phyloP scores from a whole-genome alignment of 2,888 invertebrate species.

The Drosophila borealis region DNA sequence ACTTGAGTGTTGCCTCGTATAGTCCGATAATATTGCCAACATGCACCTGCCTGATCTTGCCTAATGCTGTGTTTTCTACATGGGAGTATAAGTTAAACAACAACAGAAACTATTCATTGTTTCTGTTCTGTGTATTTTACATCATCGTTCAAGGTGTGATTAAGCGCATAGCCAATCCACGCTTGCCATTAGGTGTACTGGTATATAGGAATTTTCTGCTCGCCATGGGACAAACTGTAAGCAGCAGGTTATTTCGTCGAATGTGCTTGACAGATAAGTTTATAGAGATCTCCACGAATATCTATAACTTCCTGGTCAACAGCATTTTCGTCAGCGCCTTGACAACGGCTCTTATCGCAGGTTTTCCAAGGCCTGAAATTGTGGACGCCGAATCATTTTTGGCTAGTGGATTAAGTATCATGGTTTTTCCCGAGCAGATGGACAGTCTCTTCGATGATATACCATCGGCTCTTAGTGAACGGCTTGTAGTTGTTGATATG shows the following conservation, averaged over 20 bases:
- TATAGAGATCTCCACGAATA: background rate
- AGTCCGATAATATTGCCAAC: background rate
- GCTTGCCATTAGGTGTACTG: background rate
- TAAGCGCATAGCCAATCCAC: conserved; percentile 11
- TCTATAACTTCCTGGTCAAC: background rate
- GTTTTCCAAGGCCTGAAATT: conserved; percentile 4
- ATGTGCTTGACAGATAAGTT: background rate
- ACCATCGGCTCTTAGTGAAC: conserved; percentile 13
- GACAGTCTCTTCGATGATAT: conserved; percentile 5
- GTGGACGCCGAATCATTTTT: conserved; percentile 22
- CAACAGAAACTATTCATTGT: background rate
- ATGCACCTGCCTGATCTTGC: conserved; percentile 7
- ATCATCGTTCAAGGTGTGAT: background rate
- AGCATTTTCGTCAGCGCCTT: background rate
- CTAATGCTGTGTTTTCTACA: background rate
- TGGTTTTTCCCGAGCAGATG: conserved; percentile 1
- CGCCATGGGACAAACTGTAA: background rate
- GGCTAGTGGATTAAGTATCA: conserved; percentile 22
- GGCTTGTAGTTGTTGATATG: conserved; percentile 17
- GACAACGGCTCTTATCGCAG: background rate
- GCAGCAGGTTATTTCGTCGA: background rate
- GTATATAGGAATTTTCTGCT: background rate
- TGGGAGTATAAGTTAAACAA: background rate
- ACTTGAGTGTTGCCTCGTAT: background rate
- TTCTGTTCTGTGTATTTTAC: background rate